Evolutionary conservation across 2,888 invertebrate genomes (phyloP).

Genomic region (Entomobrya proxima): DNA sequence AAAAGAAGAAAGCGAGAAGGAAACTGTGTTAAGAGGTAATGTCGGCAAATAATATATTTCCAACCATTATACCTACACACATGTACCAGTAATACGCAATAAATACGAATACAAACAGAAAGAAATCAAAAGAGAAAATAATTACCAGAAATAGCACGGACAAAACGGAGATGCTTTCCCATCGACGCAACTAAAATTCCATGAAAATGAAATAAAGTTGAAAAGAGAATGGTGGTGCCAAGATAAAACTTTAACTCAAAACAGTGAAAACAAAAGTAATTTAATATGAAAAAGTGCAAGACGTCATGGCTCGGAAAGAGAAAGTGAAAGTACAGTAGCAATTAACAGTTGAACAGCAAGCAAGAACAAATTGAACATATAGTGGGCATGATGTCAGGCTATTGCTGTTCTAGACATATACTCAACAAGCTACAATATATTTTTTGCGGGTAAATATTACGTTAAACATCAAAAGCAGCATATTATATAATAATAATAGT

Average conservation of each 20-base stretch:
- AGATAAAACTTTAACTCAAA: slow-evolving; percentile 28
- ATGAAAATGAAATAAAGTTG: slow-evolving; percentile 55
- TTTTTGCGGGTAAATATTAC: background rate
- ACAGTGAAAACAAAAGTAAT: slow-evolving; percentile 44
- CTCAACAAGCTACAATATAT: background rate
- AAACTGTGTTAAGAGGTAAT: background rate
- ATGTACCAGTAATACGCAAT: background rate
- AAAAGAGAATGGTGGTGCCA: slow-evolving; percentile 27
- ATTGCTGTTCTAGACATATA: background rate
- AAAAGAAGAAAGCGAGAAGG: too few species aligned
- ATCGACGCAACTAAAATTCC: slow-evolving; percentile 75
- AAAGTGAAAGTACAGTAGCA: too few species aligned
- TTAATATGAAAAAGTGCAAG: slow-evolving; percentile 54
- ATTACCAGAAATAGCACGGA: slow-evolving; percentile 76
- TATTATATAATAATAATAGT: background rate
- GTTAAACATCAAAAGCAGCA: background rate
- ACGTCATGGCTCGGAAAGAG: slow-evolving; percentile 59
- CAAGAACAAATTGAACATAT: background rate
- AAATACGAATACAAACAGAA: slow-evolving; percentile 3
- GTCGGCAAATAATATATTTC: background rate
- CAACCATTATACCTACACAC: background rate
- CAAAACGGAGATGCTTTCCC: slow-evolving; percentile 75
- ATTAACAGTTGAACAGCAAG: background rate
- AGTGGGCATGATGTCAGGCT: background rate
- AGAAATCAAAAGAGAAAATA: slow-evolving; percentile 38